These are phyloP conservation scores for Camponotus vicinus DNA, from an alignment of 1,140 invertebrate species.

Conservation along the genomic window DNA sequence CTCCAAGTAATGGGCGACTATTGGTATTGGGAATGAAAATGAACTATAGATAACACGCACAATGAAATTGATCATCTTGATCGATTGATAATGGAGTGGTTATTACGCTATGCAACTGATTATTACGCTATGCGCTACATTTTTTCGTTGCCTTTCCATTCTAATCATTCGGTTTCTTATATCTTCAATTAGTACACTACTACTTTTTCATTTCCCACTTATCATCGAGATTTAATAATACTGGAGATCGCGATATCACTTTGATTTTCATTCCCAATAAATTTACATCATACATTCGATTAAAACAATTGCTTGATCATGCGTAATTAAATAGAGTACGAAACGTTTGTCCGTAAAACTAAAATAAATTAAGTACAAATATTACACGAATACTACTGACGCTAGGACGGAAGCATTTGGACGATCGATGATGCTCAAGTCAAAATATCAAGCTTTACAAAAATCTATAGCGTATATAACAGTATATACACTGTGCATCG, in stretches of 20 bases:
- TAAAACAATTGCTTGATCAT: constrained; percentile 9
- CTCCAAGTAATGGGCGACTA: neutral
- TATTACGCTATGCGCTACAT: neutral
- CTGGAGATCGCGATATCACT: neutral
- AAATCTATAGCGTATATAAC: neutral
- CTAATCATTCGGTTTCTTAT: neutral
- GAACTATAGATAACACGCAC: neutral
- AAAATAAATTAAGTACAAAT: constrained; percentile 74
- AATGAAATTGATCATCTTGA: neutral
- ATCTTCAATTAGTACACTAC: neutral
- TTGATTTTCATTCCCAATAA: constrained; percentile 33
- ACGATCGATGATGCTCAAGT: constrained; percentile 61
- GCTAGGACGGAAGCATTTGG: constrained; percentile 68
- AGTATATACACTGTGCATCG: too few species aligned
- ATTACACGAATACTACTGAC: constrained; percentile 69
- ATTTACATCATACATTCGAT: constrained; percentile 3
- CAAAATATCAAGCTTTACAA: neutral
- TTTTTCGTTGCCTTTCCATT: neutral
- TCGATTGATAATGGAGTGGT: neutral
- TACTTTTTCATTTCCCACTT: neutral
- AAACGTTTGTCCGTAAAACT: constrained; percentile 74
- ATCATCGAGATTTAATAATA: neutral
- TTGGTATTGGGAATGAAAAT: constrained; percentile 24
- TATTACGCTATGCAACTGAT: neutral
- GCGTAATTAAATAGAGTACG: constrained; percentile 2